Evolutionary conservation across 37 sponge, comb jelly and placozoan species (phyloP).

Genomic region (Spongilla lacustris): DNA sequence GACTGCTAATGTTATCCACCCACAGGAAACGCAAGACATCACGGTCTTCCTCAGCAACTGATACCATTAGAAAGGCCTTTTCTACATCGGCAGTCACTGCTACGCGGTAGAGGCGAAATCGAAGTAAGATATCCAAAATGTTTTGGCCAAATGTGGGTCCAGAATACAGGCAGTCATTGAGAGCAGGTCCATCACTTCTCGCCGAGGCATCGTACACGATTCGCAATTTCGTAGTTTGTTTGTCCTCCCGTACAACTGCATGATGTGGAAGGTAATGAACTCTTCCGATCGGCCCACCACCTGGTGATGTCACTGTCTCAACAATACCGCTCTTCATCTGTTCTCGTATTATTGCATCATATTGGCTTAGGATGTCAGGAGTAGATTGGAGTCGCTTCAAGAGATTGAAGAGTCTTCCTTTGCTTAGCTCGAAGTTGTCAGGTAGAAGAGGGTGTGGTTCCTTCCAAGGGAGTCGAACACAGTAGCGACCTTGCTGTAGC

Average conservation of each 20-base stretch:
- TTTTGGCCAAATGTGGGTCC: conserved; percentile 18
- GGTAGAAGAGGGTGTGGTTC: no score
- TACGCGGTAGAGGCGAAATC: background rate
- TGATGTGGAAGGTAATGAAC: no score
- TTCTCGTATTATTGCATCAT: no score
- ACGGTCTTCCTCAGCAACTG: conserved; percentile 11
- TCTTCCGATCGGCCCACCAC: no score
- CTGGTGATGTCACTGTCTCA: no score
- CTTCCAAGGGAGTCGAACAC: no score
- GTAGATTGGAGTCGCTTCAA: no score
- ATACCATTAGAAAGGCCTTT: conserved; percentile 13
- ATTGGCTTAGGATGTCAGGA: no score
- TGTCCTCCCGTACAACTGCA: background rate
- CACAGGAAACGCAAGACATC: conserved; percentile 31
- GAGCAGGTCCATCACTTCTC: conserved; percentile 7
- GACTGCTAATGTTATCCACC: background rate
- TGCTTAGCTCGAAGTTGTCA: no score
- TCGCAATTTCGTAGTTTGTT: background rate
- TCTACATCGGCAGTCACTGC: conserved; percentile 29
- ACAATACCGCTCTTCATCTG: no score
- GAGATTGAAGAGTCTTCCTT: no score
- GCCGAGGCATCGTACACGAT: conserved; percentile 4
- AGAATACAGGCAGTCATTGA: conserved; percentile 24
- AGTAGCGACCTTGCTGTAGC: no score
- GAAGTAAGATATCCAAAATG: conserved; percentile 7